Conservation (phyloP, 2,888 invertebrate species). For the Chymomyza caudatula region DNA sequence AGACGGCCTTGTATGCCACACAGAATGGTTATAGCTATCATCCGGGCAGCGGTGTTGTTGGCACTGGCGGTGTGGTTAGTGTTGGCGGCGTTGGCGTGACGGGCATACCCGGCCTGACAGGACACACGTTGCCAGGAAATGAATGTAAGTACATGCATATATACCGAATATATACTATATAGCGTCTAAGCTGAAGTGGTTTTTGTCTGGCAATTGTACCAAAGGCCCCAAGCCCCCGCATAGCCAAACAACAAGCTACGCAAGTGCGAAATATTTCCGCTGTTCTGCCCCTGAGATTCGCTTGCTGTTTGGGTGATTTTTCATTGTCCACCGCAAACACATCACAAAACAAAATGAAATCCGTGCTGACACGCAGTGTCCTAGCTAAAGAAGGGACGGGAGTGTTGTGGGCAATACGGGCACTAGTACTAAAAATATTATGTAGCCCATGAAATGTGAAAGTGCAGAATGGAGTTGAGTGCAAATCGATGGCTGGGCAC, state of each 20-base stretch:
- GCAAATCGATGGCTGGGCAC: constrained; percentile 64
- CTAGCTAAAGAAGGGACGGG: constrained; percentile 1
- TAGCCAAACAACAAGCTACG: constrained; percentile 11
- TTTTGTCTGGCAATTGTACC: not conserved
- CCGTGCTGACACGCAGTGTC: constrained; percentile 42
- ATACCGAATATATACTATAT: not conserved
- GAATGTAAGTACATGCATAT: constrained; percentile 83
- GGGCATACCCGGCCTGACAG: constrained; percentile 80
- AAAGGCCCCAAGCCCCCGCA: not conserved
- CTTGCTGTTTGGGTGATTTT: constrained; percentile 61
- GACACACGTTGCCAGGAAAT: constrained; percentile 85
- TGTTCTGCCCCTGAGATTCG: not conserved
- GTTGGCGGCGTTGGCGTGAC: constrained; percentile 34
- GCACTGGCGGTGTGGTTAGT: constrained; percentile 74
- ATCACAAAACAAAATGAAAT: constrained; percentile 66
- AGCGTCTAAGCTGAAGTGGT: not conserved
- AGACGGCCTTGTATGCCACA: constrained; percentile 89
- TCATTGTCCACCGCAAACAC: constrained; percentile 67
- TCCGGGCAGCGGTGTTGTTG: constrained; percentile 82
- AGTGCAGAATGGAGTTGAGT: constrained; percentile 69
- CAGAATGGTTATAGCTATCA: constrained; percentile 93
- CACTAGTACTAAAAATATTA: not conserved
- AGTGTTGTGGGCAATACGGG: constrained; percentile 1
- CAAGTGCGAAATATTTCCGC: constrained; percentile 63
- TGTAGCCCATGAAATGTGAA: constrained; percentile 45